Base-by-base conservation (phyloP, 2,113 vertebrate species). In the Gasterosteus aculeatus region DNA sequence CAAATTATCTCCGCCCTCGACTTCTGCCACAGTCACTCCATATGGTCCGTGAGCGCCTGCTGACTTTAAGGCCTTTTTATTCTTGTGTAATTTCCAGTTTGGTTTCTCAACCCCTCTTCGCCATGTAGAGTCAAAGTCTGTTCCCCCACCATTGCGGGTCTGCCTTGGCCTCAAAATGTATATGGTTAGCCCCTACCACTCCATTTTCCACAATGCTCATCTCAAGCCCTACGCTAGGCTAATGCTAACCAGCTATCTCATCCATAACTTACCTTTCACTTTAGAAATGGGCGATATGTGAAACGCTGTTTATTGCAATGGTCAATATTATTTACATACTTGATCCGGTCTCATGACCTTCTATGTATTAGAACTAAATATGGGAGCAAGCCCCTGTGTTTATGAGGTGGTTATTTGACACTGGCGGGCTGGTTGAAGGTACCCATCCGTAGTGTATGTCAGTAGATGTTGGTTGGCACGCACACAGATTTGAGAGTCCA, bases 11-110 rank as follows among this genome's bases (percentile, higher is more conserved):
- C 96, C 0, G 96, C 96, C 3, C 93, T 97, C 78, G 96, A 97
- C 81, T 97, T 97, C 91, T 97, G 96, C 88, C 96, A 97, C 61
- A 96, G 93, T 82, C 96, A 97, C 85, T 97, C 96, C 85, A 97
- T 97, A 90, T 97, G 96, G 96, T 97, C 84, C 84, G 94, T 78
- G 46, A 79, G 51, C 46, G 59, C 22, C 29, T 39, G 5, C 8
- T 49, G 18, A 41, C 14, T 51, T 29, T 10, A 44, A 41, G 19
- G 6, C 59, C 59, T 39, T 31, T 16, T 12, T 56, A 18, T 71
- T 9, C 19, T 26, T 54, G 19, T 57, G 16, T 2, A 3, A 38
- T 58, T 16, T 66, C 41, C 41, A 58, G 5, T 66, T 57, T 47
- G 38, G 14, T 12, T 9, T 74, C 31, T 10, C 6, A 31, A 51